Evolutionary conservation across 1,140 invertebrate species (phyloP).

Genomic region (Drosophila arawakana): DNA sequence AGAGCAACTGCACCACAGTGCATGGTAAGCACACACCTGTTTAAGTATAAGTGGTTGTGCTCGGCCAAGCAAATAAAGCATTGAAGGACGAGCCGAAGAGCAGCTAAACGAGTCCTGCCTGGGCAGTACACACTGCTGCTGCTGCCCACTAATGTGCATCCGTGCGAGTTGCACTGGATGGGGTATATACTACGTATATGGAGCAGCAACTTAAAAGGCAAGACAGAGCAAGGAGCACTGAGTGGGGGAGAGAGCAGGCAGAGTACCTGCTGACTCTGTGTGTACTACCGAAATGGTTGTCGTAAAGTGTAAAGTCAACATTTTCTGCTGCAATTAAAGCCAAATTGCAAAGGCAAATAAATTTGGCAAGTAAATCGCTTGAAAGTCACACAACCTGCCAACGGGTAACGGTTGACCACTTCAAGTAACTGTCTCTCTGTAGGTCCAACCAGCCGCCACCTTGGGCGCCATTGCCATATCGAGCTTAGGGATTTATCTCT

Average conservation of each 20-base stretch:
- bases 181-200: constrained; percentile 1
- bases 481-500: constrained; percentile 14
- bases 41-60: constrained; percentile 53
- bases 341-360: constrained; percentile 59
- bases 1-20: too few relatives aligned
- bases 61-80: constrained; percentile 51
- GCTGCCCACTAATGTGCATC: constrained; percentile 31
- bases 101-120: constrained; percentile 24
- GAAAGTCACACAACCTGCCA: constrained; percentile 43
- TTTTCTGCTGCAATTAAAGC: constrained; percentile 75
- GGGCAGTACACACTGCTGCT: neutral
- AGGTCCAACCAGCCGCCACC: neutral
- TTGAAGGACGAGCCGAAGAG: constrained; percentile 34
- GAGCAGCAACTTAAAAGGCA: neutral
- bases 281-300: constrained; percentile 41
- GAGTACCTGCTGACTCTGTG: neutral
- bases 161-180: constrained; percentile 13
- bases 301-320: constrained; percentile 73
- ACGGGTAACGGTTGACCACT: constrained; percentile 27
- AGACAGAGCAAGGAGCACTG: neutral
- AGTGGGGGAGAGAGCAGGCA: neutral
- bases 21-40: constrained; percentile 25
- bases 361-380: constrained; percentile 60
- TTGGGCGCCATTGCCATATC: neutral
- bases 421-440: constrained; percentile 2